These are phyloP conservation scores for Hippasteria phrygiana DNA, from an alignment of 53 echinoderm and acorn worm genomes.

Conservation along the genomic window DNA sequence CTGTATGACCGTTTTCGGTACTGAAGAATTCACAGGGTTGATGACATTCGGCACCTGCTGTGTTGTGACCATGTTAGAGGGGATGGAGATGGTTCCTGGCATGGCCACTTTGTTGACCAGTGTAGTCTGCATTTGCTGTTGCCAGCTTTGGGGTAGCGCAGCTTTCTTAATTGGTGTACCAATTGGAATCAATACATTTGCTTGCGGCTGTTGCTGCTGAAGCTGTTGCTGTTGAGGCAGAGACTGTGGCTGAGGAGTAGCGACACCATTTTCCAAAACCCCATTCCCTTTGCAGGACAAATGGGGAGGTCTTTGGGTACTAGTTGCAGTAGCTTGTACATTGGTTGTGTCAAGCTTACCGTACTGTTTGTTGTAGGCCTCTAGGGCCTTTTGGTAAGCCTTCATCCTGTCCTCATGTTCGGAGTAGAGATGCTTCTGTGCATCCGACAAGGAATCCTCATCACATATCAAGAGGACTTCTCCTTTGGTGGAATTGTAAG, in stretches of 20 bases:
- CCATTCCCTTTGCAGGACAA: not conserved
- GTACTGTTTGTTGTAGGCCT: slow-evolving; percentile 67
- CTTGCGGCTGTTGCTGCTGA: not conserved
- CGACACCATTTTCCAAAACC: slow-evolving; percentile 18
- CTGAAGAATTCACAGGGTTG: not conserved
- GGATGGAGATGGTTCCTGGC: not conserved
- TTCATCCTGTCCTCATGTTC: slow-evolving; percentile 41
- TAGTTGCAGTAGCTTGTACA: not conserved
- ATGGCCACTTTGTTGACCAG: not conserved
- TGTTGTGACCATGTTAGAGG: not conserved
- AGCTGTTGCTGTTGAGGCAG: not conserved
- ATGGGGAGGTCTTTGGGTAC: too few species aligned
- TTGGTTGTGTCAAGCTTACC: not conserved
- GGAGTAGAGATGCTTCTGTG: slow-evolving; percentile 63
- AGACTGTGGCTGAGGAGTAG: not conserved
- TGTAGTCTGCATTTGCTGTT: slow-evolving; percentile 8
- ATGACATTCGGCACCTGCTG: not conserved
- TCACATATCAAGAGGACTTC: slow-evolving; percentile 69
- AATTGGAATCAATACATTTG: not conserved
- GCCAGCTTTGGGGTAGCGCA: not conserved
- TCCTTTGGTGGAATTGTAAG: slow-evolving; percentile 10
- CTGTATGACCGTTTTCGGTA: slow-evolving; percentile 46
- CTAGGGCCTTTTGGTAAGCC: slow-evolving; percentile 49
- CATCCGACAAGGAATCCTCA: slow-evolving; percentile 61
- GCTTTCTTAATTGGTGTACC: not conserved